A percentile compares a stretch with the other conserved stretches of the same genome.
phyloP scores from a whole-genome alignment of 2,888 invertebrate species.

The Coenonympha arcania region DNA sequence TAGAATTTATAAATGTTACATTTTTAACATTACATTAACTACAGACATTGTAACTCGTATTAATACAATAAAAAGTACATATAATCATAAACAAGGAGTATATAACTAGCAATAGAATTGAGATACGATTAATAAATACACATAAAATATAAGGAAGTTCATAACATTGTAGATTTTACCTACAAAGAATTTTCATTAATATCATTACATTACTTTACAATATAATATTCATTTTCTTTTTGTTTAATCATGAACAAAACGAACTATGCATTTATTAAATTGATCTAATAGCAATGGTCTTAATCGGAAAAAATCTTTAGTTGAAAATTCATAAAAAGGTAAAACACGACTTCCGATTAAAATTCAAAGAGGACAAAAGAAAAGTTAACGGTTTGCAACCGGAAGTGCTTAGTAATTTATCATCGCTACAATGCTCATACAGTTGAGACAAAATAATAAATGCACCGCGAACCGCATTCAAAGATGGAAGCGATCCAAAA shows the following conservation, averaged over 20 bases:
- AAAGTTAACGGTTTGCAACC: slow-evolving; percentile 1
- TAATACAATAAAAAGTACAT: slow-evolving; percentile 11
- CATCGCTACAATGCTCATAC: slow-evolving; percentile 3
- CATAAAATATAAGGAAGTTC: slow-evolving; percentile 11
- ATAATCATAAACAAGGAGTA: slow-evolving; percentile 19
- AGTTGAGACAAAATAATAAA: neutral
- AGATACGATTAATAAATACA: slow-evolving; percentile 15
- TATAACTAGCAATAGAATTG: slow-evolving; percentile 22
- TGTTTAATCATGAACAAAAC: neutral
- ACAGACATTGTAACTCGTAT: slow-evolving; percentile 18
- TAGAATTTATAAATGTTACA: slow-evolving; percentile 18
- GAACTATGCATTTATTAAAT: neutral
- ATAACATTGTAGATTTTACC: slow-evolving; percentile 1
- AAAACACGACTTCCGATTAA: slow-evolving; percentile 2
- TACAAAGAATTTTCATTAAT: neutral
- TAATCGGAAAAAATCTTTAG: no score
- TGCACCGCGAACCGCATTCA: neutral
- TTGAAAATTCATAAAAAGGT: neutral
- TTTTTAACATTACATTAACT: slow-evolving; percentile 18
- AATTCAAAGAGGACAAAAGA: neutral
- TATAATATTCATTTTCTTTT: neutral
- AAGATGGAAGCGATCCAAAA: slow-evolving; percentile 5
- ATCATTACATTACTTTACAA: neutral
- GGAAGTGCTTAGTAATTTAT: slow-evolving; percentile 3
- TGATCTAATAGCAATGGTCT: neutral